phyloP scores from a whole-genome alignment of 2,113 vertebrate genomes.

The Brienomyrus longianalis region DNA sequence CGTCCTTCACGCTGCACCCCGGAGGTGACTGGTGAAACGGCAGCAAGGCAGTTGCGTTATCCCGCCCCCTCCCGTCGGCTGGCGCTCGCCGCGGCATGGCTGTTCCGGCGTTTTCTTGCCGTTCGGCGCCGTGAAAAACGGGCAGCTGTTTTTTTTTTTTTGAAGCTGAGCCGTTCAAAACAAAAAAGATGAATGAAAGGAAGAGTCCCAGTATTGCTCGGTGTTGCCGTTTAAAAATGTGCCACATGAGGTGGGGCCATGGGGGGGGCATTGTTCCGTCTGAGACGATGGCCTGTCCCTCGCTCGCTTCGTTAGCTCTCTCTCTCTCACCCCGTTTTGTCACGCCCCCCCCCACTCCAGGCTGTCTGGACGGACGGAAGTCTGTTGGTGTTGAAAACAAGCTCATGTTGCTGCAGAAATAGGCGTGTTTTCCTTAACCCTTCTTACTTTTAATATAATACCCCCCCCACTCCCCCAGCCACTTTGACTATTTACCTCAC shows the following conservation, averaged over 20 bases:
- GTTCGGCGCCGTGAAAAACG: constrained; percentile 65
- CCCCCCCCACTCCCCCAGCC: background rate
- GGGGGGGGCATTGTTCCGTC: background rate
- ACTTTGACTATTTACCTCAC: background rate
- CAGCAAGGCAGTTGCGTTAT: constrained; percentile 49
- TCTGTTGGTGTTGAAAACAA: background rate
- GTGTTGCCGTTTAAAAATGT: background rate
- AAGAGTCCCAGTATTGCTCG: background rate
- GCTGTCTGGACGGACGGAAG: background rate
- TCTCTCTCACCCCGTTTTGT: background rate
- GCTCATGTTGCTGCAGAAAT: background rate
- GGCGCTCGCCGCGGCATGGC: background rate
- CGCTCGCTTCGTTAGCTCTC: background rate
- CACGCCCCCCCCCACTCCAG: background rate
- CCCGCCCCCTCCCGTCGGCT: constrained; percentile 43
- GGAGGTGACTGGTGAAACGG: constrained; percentile 46
- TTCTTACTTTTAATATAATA: background rate
- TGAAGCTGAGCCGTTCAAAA: constrained; percentile 69
- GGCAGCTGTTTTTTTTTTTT: constrained; percentile 55
- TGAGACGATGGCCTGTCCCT: background rate
- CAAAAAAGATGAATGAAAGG: background rate
- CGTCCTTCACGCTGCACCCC: constrained; percentile 56
- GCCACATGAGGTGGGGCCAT: background rate
- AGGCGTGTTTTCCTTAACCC: background rate
- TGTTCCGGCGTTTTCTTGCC: constrained; percentile 61